Evolutionary conservation across 2,888 invertebrate species (phyloP).

Genomic region (Electrophaes corylata): DNA sequence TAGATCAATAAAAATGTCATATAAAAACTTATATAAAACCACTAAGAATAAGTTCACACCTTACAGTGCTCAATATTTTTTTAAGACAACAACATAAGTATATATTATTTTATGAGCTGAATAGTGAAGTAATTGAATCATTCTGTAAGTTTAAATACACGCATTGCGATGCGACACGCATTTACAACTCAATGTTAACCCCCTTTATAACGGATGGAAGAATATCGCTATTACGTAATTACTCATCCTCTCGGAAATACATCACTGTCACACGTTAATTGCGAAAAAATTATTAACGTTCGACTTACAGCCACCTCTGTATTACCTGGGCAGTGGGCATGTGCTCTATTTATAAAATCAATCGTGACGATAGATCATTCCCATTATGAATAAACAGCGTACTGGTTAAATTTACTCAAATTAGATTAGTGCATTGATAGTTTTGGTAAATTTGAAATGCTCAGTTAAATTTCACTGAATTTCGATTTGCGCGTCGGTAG

Average conservation of each 20-base stretch:
- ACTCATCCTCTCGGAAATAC: constrained; percentile 41
- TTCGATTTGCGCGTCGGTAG: constrained; percentile 6
- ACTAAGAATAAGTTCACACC: no score
- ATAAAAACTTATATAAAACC: no score
- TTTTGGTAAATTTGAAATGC: constrained; percentile 19
- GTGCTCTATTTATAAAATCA: constrained; percentile 29
- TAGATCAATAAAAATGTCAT: no score
- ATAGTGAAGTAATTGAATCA: no score
- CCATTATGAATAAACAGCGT: constrained; percentile 21
- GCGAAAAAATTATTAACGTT: constrained; percentile 47
- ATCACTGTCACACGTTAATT: constrained; percentile 47
- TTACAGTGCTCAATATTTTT: no score
- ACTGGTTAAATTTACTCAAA: constrained; percentile 19
- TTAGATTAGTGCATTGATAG: constrained; percentile 13
- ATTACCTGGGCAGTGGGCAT: not conserved
- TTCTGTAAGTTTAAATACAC: no score
- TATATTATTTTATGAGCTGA: no score
- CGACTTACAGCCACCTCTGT: constrained; percentile 31
- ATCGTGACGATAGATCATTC: constrained; percentile 29
- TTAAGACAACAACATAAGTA: no score
- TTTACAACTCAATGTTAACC: not conserved
- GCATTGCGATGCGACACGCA: not conserved
- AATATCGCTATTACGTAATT: constrained; percentile 47
- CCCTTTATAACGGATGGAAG: not conserved
- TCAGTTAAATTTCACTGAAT: constrained; percentile 11